Conservation (phyloP, 2,113 vertebrate species). For the Engystomops pustulosus region DNA sequence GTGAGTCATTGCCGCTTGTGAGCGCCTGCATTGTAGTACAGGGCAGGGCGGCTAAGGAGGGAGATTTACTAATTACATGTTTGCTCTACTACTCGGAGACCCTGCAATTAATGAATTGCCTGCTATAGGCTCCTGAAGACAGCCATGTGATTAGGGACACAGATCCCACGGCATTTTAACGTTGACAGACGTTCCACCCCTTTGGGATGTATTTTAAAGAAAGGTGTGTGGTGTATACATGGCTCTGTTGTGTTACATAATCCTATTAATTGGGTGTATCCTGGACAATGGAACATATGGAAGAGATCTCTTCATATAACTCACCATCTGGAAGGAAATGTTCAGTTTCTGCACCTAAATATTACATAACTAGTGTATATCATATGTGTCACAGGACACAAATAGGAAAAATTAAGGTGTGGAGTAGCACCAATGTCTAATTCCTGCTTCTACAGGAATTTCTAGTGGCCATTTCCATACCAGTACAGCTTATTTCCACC, state of each 20-base stretch:
- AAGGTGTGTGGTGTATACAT: not conserved
- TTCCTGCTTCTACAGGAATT: too few species aligned
- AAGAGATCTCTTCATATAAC: not conserved
- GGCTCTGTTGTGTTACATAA: not conserved
- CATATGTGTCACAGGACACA: too few species aligned
- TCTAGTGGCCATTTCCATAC: too few species aligned
- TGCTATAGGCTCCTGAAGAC: not conserved
- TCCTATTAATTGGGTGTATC: not conserved
- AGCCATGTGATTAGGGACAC: conserved; percentile 1
- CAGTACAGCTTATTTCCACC: too few species aligned
- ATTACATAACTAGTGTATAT: too few species aligned
- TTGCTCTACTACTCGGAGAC: not conserved
- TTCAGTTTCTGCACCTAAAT: not conserved
- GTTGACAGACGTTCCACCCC: not conserved
- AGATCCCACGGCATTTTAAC: too few species aligned
- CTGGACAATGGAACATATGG: not conserved
- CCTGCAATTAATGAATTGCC: not conserved
- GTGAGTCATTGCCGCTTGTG: conserved; percentile 7
- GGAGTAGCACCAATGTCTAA: too few species aligned
- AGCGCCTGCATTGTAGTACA: not conserved
- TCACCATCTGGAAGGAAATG: too few species aligned
- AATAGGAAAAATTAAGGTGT: too few species aligned
- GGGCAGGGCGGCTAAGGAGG: not conserved
- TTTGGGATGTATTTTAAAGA: not conserved
- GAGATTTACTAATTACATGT: not conserved